These are phyloP conservation scores for Pogoniulus pusillus DNA, from an alignment of 2,797 vertebrate genomes.

Conservation along the genomic window DNA sequence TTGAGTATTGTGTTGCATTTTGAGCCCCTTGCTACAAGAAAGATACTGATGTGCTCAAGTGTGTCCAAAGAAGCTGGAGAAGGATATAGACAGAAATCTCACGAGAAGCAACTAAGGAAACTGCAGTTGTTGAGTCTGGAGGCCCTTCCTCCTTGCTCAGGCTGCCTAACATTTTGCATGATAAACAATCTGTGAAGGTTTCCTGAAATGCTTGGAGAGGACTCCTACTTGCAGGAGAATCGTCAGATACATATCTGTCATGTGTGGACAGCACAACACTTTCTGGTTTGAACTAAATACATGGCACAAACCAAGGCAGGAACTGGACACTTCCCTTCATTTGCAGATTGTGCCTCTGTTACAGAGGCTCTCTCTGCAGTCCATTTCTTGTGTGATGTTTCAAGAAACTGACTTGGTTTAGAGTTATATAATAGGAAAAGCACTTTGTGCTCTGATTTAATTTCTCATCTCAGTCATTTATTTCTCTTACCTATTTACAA, in stretches of 20 bases:
- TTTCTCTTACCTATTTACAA: neutral
- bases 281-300: neutral
- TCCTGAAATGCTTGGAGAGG: neutral
- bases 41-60: neutral
- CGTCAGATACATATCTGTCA: neutral
- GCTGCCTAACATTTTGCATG: neutral
- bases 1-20: neutral
- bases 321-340: neutral
- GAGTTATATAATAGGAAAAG: neutral
- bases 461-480: neutral
- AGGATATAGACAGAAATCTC: neutral
- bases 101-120: no score
- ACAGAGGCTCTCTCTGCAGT: neutral
- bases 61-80: neutral
- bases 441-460: neutral
- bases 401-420: neutral
- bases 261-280: neutral
- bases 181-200: slow-evolving; percentile 8
- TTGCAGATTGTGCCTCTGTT: neutral
- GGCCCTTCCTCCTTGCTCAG: neutral
- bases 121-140: no score
- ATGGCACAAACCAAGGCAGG: neutral
- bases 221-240: neutral
- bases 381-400: neutral
- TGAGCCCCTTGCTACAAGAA: neutral